Percentiles rank a stretch among this genome's conserved stretches.
Conservation (phyloP, 2,888 invertebrate genomes). For the Herminia tarsipennalis region DNA sequence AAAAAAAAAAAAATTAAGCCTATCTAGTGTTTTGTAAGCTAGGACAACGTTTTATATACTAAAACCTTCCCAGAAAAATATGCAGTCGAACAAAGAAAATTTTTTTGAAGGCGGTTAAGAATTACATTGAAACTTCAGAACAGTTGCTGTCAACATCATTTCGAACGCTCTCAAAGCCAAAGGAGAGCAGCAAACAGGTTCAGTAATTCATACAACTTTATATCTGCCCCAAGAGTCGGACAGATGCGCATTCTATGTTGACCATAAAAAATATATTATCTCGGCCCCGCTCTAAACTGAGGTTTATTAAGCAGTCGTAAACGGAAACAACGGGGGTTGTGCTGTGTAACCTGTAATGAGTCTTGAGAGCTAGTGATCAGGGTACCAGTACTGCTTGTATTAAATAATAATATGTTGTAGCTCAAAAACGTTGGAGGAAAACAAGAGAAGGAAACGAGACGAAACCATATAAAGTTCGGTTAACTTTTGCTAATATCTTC, state of each 20-base stretch:
- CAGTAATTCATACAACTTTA: conserved; percentile 25
- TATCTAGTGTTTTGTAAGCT: too few species aligned
- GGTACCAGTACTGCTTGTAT: conserved; percentile 18
- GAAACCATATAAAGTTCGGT: too few species aligned
- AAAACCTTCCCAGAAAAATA: too few species aligned
- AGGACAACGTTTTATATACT: too few species aligned
- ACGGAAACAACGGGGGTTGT: conserved; percentile 58
- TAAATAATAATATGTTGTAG: conserved; percentile 23
- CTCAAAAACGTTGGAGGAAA: neutral
- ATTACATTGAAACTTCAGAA: too few species aligned
- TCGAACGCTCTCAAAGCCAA: too few species aligned
- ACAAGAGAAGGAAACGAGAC: too few species aligned
- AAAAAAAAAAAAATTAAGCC: too few species aligned
- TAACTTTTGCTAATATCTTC: neutral
- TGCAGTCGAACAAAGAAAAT: too few species aligned
- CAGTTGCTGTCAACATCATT: too few species aligned
- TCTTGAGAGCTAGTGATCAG: conserved; percentile 7
- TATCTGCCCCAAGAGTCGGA: conserved; percentile 40
- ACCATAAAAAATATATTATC: conserved; percentile 70
- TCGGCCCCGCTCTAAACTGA: conserved; percentile 51
- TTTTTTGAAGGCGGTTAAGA: too few species aligned
- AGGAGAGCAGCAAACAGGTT: too few species aligned
- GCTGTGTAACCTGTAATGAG: conserved; percentile 58
- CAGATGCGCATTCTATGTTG: conserved; percentile 66
- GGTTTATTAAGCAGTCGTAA: conserved; percentile 80